phyloP scores from a whole-genome alignment of 2,113 vertebrate species.

The Ictalurus furcatus region DNA sequence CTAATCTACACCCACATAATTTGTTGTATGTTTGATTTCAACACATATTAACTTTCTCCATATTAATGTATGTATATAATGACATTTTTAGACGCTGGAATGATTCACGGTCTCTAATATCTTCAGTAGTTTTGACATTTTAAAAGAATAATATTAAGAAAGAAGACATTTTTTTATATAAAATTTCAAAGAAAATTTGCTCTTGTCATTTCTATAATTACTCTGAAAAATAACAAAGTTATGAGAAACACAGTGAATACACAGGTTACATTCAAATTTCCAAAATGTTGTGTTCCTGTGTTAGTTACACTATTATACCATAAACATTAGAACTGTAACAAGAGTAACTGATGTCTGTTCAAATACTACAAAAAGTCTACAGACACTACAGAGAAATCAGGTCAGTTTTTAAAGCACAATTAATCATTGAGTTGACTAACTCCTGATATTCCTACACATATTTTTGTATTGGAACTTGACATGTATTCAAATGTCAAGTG shows the following conservation, averaged over 20 bases:
- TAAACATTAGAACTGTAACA: background rate
- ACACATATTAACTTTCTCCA: background rate
- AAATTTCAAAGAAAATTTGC: background rate
- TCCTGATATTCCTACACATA: background rate
- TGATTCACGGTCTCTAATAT: background rate
- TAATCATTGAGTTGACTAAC: background rate
- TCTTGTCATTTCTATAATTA: background rate
- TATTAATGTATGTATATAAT: background rate
- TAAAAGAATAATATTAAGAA: background rate
- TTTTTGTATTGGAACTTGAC: background rate
- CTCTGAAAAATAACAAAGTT: background rate
- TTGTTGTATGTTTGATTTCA: background rate
- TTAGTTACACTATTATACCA: background rate
- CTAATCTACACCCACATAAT: background rate
- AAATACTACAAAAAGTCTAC: background rate
- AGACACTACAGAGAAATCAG: background rate
- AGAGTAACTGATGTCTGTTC: background rate
- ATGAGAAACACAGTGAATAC: background rate
- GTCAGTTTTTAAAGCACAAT: background rate
- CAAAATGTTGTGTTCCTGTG: background rate
- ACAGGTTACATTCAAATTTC: background rate
- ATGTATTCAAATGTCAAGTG: too few relatives aligned
- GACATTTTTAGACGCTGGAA: background rate
- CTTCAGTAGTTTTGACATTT: background rate
- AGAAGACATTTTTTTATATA: background rate